phyloP scores from a whole-genome alignment of 2,888 invertebrate genomes.

The Exocentrus adspersus region DNA sequence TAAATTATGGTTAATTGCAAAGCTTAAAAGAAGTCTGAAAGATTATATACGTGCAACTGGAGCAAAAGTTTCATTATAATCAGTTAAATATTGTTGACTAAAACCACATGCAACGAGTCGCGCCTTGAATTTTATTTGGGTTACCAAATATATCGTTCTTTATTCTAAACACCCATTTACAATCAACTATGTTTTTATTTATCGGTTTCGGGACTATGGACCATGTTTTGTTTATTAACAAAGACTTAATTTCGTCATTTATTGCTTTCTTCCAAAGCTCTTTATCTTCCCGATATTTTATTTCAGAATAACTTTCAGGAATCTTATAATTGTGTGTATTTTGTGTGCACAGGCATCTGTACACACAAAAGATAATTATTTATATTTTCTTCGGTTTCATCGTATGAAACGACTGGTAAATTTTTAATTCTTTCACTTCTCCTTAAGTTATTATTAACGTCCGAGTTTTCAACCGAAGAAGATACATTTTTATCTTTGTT shows the following conservation, averaged over 20 bases:
- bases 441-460: conserved; percentile 24
- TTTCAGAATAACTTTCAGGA: conserved; percentile 15
- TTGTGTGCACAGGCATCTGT: neutral
- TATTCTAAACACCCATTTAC: conserved; percentile 9
- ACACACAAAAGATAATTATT: conserved; percentile 18
- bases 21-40: neutral
- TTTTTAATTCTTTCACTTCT: conserved; percentile 28
- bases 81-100: neutral
- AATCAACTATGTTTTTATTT: neutral
- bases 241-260: conserved; percentile 2
- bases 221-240: conserved; percentile 4
- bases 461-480: conserved; percentile 17
- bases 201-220: neutral
- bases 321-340: conserved; percentile 2
- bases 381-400: conserved; percentile 12
- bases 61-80: conserved; percentile 14
- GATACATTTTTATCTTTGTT: neutral
- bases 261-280: conserved; percentile 1
- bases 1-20: neutral
- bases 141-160: neutral
- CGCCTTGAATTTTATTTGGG: conserved; percentile 2
- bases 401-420: conserved; percentile 4
- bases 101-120: conserved; percentile 2
- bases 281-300: conserved; percentile 16
- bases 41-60: neutral